Conservation (phyloP, 1,140 invertebrate species). For the Zaprionus vittiger region DNA sequence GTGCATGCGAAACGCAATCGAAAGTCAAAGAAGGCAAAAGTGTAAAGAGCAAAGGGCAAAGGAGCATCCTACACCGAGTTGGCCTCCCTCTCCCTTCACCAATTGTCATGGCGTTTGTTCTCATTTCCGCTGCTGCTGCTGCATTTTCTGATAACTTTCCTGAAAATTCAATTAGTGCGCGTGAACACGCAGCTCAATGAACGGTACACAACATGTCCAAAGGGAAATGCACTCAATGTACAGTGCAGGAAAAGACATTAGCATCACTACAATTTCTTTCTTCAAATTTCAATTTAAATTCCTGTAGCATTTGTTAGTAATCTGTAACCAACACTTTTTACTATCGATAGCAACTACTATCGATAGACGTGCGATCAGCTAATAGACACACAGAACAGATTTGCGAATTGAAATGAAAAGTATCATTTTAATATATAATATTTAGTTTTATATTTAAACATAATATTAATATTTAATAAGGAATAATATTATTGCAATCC, state of each 20-base stretch:
- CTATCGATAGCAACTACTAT: background rate
- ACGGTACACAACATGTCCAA: constrained; percentile 1
- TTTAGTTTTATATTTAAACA: too few relatives aligned
- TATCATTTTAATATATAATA: too few relatives aligned
- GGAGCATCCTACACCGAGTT: background rate
- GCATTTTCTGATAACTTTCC: constrained; percentile 12
- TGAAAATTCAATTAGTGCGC: constrained; percentile 36
- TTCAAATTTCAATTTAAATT: background rate
- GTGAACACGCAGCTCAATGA: constrained; percentile 28
- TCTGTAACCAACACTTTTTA: background rate
- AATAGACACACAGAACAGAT: too few relatives aligned
- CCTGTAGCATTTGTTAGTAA: background rate
- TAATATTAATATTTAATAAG: too few relatives aligned
- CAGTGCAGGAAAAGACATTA: background rate
- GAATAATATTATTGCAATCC: too few relatives aligned
- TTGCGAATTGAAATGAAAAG: background rate
- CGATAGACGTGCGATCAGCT: too few relatives aligned
- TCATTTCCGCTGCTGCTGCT: constrained; percentile 4
- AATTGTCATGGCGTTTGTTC: constrained; percentile 10
- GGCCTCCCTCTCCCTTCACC: background rate
- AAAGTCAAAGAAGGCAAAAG: constrained; percentile 3
- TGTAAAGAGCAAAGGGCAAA: background rate
- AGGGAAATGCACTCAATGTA: background rate
- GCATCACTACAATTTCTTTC: background rate
- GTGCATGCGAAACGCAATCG: background rate